Conservation (phyloP, 2,113 vertebrate species). For the Mormoops blainvillei region DNA sequence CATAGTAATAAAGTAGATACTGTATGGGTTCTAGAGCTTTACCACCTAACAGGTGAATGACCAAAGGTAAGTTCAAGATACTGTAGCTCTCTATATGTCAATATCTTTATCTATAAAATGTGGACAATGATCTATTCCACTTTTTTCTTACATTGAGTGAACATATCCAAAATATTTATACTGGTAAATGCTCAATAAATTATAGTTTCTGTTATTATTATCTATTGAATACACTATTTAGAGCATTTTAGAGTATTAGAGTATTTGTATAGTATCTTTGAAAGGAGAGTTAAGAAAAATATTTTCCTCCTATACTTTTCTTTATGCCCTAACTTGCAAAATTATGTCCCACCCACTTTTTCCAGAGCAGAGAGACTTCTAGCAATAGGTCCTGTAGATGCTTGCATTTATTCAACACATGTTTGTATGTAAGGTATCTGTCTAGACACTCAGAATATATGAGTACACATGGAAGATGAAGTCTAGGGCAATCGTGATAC, state of each 20-base stretch:
- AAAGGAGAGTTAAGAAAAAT: background rate
- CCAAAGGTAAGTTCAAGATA: background rate
- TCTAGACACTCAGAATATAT: background rate
- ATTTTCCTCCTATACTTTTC: background rate
- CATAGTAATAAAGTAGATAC: background rate
- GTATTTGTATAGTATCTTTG: background rate
- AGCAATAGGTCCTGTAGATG: background rate
- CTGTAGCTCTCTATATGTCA: background rate
- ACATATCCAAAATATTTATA: background rate
- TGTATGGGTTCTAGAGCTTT: background rate
- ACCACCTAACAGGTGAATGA: background rate
- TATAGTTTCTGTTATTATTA: background rate
- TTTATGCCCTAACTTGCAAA: background rate
- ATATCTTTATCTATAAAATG: background rate
- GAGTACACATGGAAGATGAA: background rate
- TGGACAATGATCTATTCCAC: background rate
- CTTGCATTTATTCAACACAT: background rate
- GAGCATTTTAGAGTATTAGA: background rate
- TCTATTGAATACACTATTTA: background rate
- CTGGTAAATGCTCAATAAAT: background rate
- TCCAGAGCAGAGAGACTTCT: background rate
- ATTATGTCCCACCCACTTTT: rapidly evolving
- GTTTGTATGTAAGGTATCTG: background rate
- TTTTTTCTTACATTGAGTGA: background rate
- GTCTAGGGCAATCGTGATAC: background rate